Evolutionary conservation across 1,140 invertebrate genomes (phyloP).

Genomic region (Drosophila watanabei): DNA sequence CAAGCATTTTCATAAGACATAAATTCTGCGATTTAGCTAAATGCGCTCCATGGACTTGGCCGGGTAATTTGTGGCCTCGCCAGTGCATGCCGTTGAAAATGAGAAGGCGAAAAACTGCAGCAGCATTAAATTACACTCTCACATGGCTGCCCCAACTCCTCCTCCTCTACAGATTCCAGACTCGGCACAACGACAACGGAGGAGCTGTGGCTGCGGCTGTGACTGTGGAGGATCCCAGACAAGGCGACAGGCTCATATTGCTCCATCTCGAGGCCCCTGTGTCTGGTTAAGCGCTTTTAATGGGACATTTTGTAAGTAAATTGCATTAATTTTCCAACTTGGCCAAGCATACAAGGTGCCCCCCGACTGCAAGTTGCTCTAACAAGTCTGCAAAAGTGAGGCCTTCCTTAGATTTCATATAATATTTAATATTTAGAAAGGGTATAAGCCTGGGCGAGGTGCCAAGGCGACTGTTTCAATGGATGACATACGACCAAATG

Average conservation of each 20-base stretch:
- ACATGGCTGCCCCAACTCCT: neutral
- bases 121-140: constrained; percentile 76
- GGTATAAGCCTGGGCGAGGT: neutral
- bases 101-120: constrained; percentile 50
- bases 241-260: constrained; percentile 76
- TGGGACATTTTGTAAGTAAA: constrained; percentile 79
- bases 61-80: constrained; percentile 73
- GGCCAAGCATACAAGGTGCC: constrained; percentile 6
- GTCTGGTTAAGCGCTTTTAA: constrained; percentile 66
- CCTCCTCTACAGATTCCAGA: too few relatives aligned
- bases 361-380: neutral
- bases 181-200: too few relatives aligned
- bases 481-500: constrained; percentile 44
- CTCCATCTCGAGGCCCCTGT: constrained; percentile 29
- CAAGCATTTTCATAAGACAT: constrained; percentile 80
- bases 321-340: constrained; percentile 78
- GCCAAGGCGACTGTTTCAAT: neutral
- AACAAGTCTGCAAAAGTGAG: neutral
- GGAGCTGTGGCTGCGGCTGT: too few relatives aligned
- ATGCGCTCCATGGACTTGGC: constrained; percentile 74
- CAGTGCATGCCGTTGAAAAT: constrained; percentile 12
- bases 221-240: constrained; percentile 31
- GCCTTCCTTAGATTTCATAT: too few relatives aligned
- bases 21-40: constrained; percentile 81
- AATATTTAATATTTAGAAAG: neutral